These are phyloP conservation scores for Tethya wilhelma DNA, from an alignment of 37 sponge, comb jelly and placozoan genomes.

Conservation along the genomic window DNA sequence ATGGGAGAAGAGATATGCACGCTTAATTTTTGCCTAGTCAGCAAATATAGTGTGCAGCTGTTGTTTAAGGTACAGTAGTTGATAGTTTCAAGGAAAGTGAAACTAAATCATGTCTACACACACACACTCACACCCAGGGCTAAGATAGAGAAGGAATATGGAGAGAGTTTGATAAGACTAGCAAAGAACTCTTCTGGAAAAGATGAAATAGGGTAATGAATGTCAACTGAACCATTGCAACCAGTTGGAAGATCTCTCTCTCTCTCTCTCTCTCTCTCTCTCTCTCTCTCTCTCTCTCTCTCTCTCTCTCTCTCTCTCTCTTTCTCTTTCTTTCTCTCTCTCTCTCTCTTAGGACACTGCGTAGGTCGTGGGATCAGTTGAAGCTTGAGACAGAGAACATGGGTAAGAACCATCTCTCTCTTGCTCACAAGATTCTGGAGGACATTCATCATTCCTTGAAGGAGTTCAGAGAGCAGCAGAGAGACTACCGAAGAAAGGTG, in stretches of 20 bases:
- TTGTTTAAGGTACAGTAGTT: no score
- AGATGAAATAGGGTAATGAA: slow-evolving; percentile 85
- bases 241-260: no score
- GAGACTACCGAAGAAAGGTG: slow-evolving; percentile 78
- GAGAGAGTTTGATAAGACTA: slow-evolving; percentile 62
- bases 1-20: not conserved
- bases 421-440: slow-evolving; percentile 69
- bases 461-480: slow-evolving; percentile 81
- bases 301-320: no score
- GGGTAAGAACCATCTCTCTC: slow-evolving; percentile 57
- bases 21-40: no score
- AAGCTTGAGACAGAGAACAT: slow-evolving; percentile 77
- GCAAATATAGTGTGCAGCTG: no score
- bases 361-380: slow-evolving; percentile 76
- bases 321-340: not conserved
- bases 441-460: slow-evolving; percentile 60
- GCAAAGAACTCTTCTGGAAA: slow-evolving; percentile 65
- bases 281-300: no score
- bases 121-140: slow-evolving; percentile 50
- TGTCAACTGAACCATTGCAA: no score
- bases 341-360: slow-evolving; percentile 45
- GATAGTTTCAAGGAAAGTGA: no score
- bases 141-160: slow-evolving; percentile 82
- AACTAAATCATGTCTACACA: not conserved
- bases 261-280: no score